Conservation (phyloP, 92 coral and sea anemone species). For the Desmophyllum pertusum region DNA sequence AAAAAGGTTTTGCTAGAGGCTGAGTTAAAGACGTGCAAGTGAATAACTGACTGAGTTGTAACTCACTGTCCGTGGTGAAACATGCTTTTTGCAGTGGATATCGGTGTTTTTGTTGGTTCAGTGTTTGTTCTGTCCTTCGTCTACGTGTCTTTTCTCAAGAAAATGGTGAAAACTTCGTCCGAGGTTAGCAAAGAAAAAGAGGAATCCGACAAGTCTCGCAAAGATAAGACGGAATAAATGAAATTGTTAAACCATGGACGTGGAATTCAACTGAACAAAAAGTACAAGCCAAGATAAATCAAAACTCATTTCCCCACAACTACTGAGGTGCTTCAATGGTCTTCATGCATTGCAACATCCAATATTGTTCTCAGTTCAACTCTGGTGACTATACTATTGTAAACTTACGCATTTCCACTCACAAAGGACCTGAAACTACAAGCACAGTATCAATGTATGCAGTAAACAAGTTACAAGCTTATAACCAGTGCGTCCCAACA, state of each 20-base stretch:
- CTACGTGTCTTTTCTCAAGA: slow-evolving; percentile 77
- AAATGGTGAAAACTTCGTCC: slow-evolving; percentile 76
- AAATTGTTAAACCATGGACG: not conserved
- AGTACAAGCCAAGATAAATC: not conserved
- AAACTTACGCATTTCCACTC: not conserved
- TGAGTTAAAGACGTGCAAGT: not conserved
- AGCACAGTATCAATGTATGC: not conserved
- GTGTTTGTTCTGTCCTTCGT: slow-evolving; percentile 71
- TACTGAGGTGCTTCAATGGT: not conserved
- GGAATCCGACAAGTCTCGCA: slow-evolving; percentile 43
- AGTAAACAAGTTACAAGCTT: not conserved
- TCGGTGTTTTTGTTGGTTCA: slow-evolving; percentile 73
- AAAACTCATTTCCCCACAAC: not conserved
- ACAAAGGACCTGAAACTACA: not conserved
- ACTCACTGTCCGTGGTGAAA: not conserved
- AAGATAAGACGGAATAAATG: not conserved
- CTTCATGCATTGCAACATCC: not conserved
- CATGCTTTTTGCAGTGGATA: slow-evolving; percentile 70
- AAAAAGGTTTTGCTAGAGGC: not conserved
- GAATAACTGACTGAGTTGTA: not conserved
- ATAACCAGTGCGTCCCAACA: not conserved
- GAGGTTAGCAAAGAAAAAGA: slow-evolving; percentile 69
- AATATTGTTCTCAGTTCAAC: not conserved
- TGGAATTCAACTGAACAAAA: not conserved
- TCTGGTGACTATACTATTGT: not conserved